These are phyloP conservation scores for Dicrurus megarhynchus DNA, from an alignment of 2,113 vertebrate species.

Conservation along the genomic window DNA sequence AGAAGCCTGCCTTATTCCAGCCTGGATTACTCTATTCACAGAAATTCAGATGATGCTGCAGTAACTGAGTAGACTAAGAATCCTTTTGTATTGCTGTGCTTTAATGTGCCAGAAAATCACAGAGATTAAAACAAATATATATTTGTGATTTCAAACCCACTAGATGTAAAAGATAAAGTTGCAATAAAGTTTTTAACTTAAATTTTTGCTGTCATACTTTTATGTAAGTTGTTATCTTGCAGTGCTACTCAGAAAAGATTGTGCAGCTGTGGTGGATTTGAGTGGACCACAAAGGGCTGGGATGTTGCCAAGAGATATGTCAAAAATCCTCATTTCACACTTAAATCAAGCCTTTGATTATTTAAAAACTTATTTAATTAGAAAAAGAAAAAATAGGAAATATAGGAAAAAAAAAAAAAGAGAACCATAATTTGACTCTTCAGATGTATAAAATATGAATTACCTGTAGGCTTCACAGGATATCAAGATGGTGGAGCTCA, in stretches of 20 bases:
- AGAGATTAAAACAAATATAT: not conserved
- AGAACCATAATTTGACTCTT: not conserved
- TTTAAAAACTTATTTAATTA: not conserved
- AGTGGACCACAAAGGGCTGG: not conserved
- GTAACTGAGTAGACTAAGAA: not conserved
- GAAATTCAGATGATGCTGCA: not conserved
- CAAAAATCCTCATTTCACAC: not conserved
- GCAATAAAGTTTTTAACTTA: not conserved
- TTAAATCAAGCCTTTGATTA: not conserved
- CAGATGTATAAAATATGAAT: not conserved
- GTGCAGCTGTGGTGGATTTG: not conserved
- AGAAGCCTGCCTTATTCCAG: not conserved
- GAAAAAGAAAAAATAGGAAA: fast-evolving
- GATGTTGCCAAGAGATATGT: not conserved
- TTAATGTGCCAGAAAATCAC: fast-evolving
- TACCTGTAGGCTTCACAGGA: not conserved
- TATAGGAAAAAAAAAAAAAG: too few species aligned
- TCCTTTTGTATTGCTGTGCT: not conserved
- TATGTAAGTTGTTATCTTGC: not conserved
- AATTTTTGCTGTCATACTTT: not conserved
- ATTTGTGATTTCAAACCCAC: not conserved
- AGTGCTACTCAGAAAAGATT: not conserved
- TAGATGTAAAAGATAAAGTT: not conserved
- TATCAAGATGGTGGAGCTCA: not conserved
- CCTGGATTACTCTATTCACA: not conserved